phyloP scores from a whole-genome alignment of 2,888 invertebrate species.

The Caenorhabditis sp. region DNA sequence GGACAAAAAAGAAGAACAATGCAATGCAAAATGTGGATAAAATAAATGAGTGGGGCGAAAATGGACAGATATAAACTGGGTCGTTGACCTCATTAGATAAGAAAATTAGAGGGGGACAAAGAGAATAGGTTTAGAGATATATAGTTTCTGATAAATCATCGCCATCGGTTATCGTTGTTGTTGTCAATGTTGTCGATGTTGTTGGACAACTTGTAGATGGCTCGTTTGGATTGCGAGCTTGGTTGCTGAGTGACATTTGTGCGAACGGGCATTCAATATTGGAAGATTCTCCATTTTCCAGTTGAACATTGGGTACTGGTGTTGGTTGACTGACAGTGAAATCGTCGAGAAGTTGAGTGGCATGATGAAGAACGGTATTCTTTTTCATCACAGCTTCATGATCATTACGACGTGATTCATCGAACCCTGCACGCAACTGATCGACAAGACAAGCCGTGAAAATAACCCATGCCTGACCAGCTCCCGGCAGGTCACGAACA shows the following conservation, averaged over 20 bases:
- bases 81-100: conserved; percentile 18
- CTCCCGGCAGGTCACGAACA: conserved; percentile 68
- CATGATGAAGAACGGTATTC: conserved; percentile 57
- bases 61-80: conserved; percentile 19
- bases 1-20: conserved; percentile 6
- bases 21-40: neutral
- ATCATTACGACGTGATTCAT: conserved; percentile 47
- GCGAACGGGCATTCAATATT: neutral
- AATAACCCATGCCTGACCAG: conserved; percentile 70
- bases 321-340: neutral
- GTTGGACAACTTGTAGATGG: neutral
- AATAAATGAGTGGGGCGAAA: conserved; percentile 7
- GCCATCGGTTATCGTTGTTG: neutral
- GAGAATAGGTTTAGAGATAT: conserved; percentile 16
- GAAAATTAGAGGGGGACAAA: conserved; percentile 16
- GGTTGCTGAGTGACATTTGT: neutral
- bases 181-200: neutral
- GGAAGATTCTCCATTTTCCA: neutral
- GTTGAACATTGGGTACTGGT: neutral
- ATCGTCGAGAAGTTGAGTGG: conserved; percentile 33
- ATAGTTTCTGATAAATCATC: conserved; percentile 29
- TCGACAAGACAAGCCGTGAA: conserved; percentile 69
- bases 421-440: conserved; percentile 67
- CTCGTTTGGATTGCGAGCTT: neutral
- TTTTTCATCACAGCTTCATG: conserved; percentile 45